Base-by-base conservation (phyloP, 2,888 invertebrate species). In the Yponomeuta cagnagella region DNA sequence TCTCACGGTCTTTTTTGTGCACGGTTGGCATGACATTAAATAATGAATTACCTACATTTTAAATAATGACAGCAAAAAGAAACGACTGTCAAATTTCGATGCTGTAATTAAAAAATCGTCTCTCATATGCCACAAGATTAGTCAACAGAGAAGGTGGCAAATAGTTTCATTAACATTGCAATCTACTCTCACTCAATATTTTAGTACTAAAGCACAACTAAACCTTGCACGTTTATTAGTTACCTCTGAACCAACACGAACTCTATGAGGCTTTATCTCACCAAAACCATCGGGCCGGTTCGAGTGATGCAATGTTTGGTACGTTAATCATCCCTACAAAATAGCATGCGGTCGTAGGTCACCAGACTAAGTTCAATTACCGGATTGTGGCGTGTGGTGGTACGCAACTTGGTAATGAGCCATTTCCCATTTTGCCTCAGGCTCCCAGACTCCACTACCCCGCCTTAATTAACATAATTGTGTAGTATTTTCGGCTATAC, bases 401-500 rank as follows among this genome's bases (percentile, higher is more conserved):
- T 84, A 89, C 87, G 86, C 87, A 87, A 89, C 83, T 90, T 89
- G 87, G 87, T 90, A 90, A 90, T 90, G 89, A 90, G 88, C 89
- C 86, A 89, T 89, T 90, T 90, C 89, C 90, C 88, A 87, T 88
- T 88, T 87, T 81, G 86, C 90, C 84, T 77, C 78, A 76, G 82
- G 90, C 84, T 78, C 81, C 79, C 76, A 80, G 85, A 85, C 86
- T 82, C 83, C 82, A 81, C 79, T 81, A 78, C 48, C 48, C 70
- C 37, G 81, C 85, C 83, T 87, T 89, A 89, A 89, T 90, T 89
- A 89, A 89, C 89, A 65, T 68, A 70, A 69, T 64, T 70, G 68
- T 69, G 71, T 71, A 31, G 70, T 69, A 71, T 71, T 68, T 70
- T 71, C 71, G 33, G 67, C 15, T 58, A 58, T 58, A 58, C 52